Evolutionary conservation across 1,140 invertebrate species (phyloP), one percentile per base, ranked within the genome.

Genomic region (Melipona quadrifasciata): DNA sequence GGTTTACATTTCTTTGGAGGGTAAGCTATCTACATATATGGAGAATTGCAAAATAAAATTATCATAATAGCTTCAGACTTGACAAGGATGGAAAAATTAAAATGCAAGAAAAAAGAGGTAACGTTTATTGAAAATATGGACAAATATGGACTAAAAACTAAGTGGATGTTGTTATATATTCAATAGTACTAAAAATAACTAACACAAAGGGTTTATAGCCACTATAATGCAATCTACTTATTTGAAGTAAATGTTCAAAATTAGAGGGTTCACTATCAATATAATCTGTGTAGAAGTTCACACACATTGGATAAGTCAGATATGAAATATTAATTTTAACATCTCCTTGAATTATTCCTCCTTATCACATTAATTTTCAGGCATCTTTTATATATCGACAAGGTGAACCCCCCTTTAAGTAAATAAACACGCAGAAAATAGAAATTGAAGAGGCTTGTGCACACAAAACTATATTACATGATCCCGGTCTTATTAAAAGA

Each of bases 381-480:
- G 31, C 4, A 51, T 39, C 8, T 14, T 39, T 3, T 14, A 17
- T 27, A 21, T 34, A 4, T 24, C n/a, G 21, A 39, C 31, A 51
- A 55, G 75, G 78, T 82, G 82, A 89, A 71, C 80, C 70, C 86
- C 71, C 83, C 11, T 67, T 24, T n/a, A 58, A 75, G 21, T 67
- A 83, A 79, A 78, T 58, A 74, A 87, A 76, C 53, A 51, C 64
- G 70, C 64, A 86, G 76, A 65, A 86, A 80, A 84, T 87, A 58
- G 73, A 74, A 82, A 87, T n/a, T 85, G 70, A 94, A 95, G 94
- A 95, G 93, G 93, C 94, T 95, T 95, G 94, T 95, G 94, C 94
- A 95, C 94, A 95, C 94, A 95, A 95, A 95, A 95, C 93, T 92
- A 93, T 93, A 93, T 90, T 93, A 93, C 87, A 93, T 89, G 89